Conservation (phyloP, 2,888 invertebrate species). For the Dugesia japonica region DNA sequence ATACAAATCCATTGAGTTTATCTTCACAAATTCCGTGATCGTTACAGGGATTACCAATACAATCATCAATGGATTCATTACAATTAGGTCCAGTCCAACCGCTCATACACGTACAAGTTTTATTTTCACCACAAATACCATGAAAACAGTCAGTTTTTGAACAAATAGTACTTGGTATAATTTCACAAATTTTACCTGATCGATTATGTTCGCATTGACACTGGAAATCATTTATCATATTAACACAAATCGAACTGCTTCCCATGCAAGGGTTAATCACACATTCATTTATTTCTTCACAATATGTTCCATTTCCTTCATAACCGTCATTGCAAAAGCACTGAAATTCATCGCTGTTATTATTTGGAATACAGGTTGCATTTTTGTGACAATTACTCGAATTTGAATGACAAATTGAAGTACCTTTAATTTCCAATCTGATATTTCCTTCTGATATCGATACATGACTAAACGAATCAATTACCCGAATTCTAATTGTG, state of each 20-base stretch:
- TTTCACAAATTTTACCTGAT: not conserved
- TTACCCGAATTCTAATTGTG: not conserved
- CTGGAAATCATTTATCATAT: not conserved
- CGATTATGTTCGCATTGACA: not conserved
- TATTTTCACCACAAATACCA: not conserved
- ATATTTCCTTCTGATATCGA: not conserved
- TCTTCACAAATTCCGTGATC: not conserved
- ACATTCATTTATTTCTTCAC: constrained; percentile 8
- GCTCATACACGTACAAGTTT: not conserved
- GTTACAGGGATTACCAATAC: not conserved
- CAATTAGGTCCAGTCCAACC: not conserved
- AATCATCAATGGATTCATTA: not conserved
- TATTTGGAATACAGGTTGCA: not conserved
- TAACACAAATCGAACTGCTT: not conserved
- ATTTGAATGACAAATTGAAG: not conserved
- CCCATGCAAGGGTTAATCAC: not conserved
- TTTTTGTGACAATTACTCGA: not conserved
- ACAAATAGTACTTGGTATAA: not conserved
- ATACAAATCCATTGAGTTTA: not conserved
- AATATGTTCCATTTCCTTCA: not conserved
- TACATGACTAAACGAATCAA: not conserved
- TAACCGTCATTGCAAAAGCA: not conserved
- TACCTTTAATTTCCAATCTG: not conserved
- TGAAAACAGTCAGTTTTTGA: not conserved
- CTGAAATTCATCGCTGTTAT: not conserved